Conservation (phyloP, 2,797 vertebrate species). For the Melanogrammus aeglefinus region DNA sequence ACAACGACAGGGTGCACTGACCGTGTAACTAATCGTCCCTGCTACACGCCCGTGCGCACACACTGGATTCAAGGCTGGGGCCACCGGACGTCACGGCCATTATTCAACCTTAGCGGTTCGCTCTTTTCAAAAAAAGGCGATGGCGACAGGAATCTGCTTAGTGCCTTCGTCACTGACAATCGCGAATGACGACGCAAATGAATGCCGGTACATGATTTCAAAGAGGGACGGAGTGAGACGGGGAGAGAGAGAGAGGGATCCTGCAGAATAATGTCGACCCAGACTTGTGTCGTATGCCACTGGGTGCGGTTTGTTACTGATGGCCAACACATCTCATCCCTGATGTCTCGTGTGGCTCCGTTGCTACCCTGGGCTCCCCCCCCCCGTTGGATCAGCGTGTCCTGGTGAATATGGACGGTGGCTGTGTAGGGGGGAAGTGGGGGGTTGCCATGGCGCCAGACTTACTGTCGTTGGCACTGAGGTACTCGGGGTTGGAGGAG, state of each 20-base stretch:
- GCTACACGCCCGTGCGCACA: background rate
- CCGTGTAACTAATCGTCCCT: background rate
- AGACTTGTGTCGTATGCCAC: background rate
- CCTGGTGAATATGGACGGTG: background rate
- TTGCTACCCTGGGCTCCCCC: background rate
- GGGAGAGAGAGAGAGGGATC: background rate
- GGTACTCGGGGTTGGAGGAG: conserved; percentile 94
- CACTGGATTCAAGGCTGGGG: background rate
- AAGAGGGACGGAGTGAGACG: background rate
- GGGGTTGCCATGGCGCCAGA: background rate
- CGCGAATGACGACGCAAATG: background rate
- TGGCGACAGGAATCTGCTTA: background rate
- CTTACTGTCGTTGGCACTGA: conserved; percentile 91
- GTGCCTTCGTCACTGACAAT: background rate
- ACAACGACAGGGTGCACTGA: background rate
- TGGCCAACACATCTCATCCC: background rate
- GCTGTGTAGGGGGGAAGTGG: no score
- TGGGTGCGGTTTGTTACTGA: background rate
- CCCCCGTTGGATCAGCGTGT: background rate
- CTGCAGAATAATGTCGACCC: background rate
- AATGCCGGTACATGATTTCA: background rate
- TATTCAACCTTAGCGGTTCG: background rate
- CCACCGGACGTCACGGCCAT: background rate
- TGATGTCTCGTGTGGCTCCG: background rate
- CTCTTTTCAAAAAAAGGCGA: no score